These are phyloP conservation scores for Watsonalla cultraria DNA, from an alignment of 2,888 invertebrate species.

Conservation along the genomic window DNA sequence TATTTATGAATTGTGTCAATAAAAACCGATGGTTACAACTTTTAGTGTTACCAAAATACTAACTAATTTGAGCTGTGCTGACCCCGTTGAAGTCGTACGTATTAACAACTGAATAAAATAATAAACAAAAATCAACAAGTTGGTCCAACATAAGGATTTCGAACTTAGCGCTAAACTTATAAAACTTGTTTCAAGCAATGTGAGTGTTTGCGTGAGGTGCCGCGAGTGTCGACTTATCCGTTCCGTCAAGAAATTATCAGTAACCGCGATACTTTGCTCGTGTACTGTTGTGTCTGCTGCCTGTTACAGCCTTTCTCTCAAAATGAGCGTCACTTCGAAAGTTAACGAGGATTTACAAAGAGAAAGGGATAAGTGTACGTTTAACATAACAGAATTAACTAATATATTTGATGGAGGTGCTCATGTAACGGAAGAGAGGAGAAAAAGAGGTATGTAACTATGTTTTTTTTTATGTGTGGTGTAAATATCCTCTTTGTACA, in stretches of 20 bases:
- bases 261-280: background rate
- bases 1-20: too few relatives aligned
- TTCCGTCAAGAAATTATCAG: background rate
- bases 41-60: too few relatives aligned
- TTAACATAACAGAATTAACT: conserved; percentile 86
- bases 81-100: too few relatives aligned
- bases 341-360: conserved; percentile 84
- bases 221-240: too few relatives aligned
- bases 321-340: conserved; percentile 38
- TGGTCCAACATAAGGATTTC: too few relatives aligned
- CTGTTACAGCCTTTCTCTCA: conserved; percentile 10
- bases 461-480: background rate
- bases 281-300: background rate
- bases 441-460: conserved; percentile 52
- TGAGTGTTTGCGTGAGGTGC: too few relatives aligned
- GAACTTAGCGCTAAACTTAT: too few relatives aligned
- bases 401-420: conserved; percentile 87
- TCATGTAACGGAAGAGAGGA: conserved; percentile 84
- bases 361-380: conserved; percentile 87
- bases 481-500: background rate
- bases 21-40: too few relatives aligned
- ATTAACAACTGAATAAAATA: too few relatives aligned
- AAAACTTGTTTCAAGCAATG: too few relatives aligned
- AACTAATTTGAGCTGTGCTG: too few relatives aligned
- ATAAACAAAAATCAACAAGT: too few relatives aligned